A percentile compares a stretch with the other conserved stretches of the same genome.
phyloP scores from a whole-genome alignment of 2,113 vertebrate species.

The Chlamydotis undulata region DNA sequence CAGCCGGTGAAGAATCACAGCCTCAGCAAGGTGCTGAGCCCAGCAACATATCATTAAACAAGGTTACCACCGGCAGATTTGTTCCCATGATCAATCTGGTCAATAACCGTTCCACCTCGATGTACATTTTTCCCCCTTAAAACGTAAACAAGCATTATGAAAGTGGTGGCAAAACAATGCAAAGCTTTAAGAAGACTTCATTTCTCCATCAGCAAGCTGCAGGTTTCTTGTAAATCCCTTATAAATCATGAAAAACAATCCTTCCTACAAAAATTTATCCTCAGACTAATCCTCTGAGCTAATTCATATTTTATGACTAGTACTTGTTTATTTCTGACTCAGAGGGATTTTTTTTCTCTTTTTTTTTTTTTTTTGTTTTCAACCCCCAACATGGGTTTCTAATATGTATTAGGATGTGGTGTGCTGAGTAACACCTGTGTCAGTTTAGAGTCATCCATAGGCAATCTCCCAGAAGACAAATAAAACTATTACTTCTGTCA shows the following conservation, averaged over 20 bases:
- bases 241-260: constrained; percentile 67
- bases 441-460: background rate
- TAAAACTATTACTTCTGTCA: constrained; percentile 22
- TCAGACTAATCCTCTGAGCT: constrained; percentile 48
- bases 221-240: constrained; percentile 52
- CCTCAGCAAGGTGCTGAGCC: constrained; percentile 85
- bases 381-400: background rate
- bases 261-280: constrained; percentile 39
- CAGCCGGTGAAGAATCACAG: constrained; percentile 84
- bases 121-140: constrained; percentile 49
- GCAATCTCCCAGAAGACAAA: constrained; percentile 23
- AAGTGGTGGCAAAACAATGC: constrained; percentile 57
- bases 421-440: background rate
- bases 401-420: background rate
- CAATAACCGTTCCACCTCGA: constrained; percentile 79
- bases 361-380: background rate
- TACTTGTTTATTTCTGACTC: constrained; percentile 50
- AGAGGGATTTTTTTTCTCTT: constrained; percentile 32
- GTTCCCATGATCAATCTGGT: constrained; percentile 87
- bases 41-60: constrained; percentile 92
- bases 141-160: constrained; percentile 74
- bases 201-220: constrained; percentile 47
- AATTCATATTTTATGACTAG: constrained; percentile 66
- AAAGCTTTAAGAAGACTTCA: constrained; percentile 36
- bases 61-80: constrained; percentile 88